phyloP scores from a whole-genome alignment of 2,797 vertebrate genomes.

The Loriculus beryllinus region DNA sequence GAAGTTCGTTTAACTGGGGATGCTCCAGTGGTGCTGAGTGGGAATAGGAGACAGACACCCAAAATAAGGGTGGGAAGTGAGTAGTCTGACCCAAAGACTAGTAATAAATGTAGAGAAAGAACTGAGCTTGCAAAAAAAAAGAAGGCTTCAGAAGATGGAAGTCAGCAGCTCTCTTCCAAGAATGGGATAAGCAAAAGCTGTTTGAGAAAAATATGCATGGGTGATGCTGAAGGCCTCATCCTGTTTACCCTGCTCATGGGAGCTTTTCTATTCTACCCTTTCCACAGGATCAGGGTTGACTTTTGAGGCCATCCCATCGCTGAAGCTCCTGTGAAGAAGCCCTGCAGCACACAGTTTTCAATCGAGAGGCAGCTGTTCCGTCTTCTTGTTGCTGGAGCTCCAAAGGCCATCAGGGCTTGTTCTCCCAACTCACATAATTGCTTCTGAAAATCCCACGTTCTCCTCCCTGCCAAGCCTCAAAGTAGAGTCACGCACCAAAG shows the following conservation, averaged over 20 bases:
- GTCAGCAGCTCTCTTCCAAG: not conserved
- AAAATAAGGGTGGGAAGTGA: not conserved
- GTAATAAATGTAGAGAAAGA: not conserved
- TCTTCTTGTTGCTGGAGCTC: not conserved
- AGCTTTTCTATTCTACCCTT: not conserved
- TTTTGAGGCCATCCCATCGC: not conserved
- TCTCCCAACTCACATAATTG: not conserved
- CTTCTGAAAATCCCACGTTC: not conserved
- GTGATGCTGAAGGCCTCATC: not conserved
- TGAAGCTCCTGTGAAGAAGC: not conserved
- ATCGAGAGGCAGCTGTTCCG: not conserved
- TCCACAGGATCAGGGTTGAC: not conserved
- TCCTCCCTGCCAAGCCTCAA: not conserved
- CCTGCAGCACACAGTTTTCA: not conserved
- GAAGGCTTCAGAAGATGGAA: not conserved
- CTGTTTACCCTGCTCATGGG: not conserved
- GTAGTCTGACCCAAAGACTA: not conserved
- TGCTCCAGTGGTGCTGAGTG: not conserved
- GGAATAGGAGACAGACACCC: not conserved
- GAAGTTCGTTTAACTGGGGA: not conserved
- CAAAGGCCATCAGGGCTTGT: not conserved
- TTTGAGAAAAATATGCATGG: accelerated
- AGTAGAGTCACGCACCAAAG: not conserved
- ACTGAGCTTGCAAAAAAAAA: not conserved
- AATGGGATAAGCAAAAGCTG: not conserved